Evolutionary conservation across 64 coral and sea anemone genomes (phyloP), one percentile per base, ranked within the genome.

Genomic region (Montipora foliosa): DNA sequence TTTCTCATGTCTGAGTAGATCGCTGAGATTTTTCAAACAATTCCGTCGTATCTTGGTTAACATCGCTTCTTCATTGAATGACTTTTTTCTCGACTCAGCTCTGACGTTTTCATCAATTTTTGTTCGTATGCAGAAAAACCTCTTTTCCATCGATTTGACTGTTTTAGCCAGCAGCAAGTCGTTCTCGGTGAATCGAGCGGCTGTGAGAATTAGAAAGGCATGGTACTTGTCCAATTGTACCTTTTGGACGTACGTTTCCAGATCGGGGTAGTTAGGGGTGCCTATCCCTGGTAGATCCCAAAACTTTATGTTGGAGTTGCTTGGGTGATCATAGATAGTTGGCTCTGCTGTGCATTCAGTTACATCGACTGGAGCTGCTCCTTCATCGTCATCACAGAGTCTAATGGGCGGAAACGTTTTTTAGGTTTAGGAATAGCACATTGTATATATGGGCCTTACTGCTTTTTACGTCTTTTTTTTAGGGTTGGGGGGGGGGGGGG

Each of bases 91-190:
- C 22, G 0, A 80, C 53, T 90, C 88, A 16, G 49, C 29, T 1
- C 5, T 0, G 14, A 68, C 57, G 45, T 68, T 16, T 6, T 46
- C 11, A 80, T 90, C 88, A 44, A 90, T 90, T 79, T 90, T 90
- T 13, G 88, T 80, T 13, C 88, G 76, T 46, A 90, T 57, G 74
- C 75, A 89, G 21, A 89, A 89, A 74, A 89, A 89, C 4, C 16
- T 50, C n/a, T 89, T 89, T 3, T 37, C 74, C 16, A 60, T 11
- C 24, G 47, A 21, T 77, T 24, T 19, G 4, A 89, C 37, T 55
- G 51, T 57, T 74, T 44, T 76, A 47, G 87, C 87, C 70, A 89
- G 58, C 29, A 29, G 29, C 29, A 29, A 29, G 29, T 29, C 29
- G 29, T 29, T 29, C 29, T 29, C 29, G 29, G 29, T 29, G 29